A percentile compares a stretch with the other conserved stretches of the same genome.
phyloP scores from a whole-genome alignment of 1,140 invertebrate species.

The Leptonema lineaticorne region DNA sequence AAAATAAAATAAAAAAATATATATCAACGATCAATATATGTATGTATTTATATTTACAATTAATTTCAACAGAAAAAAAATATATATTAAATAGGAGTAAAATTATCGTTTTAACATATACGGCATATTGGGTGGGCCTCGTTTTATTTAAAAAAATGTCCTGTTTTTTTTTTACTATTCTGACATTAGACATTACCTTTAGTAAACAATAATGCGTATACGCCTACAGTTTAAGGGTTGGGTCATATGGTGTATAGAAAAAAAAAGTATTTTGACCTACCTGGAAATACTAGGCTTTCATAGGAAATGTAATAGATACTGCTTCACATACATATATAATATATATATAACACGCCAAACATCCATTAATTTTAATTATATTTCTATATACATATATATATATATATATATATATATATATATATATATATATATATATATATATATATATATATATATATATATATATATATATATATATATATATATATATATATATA shows the following conservation, averaged over 20 bases:
- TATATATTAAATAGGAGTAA: too few species aligned
- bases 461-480: too few species aligned
- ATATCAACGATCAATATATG: too few species aligned
- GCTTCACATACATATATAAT: too few species aligned
- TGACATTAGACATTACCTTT: neutral
- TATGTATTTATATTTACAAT: too few species aligned
- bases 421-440: neutral
- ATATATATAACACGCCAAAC: neutral
- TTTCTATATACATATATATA: neutral
- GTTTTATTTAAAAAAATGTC: neutral
- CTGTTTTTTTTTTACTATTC: neutral
- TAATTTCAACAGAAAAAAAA: too few species aligned
- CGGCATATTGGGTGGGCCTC: neutral
- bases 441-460: neutral
- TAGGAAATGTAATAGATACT: neutral
- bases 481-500: too few species aligned
- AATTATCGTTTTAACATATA: too few species aligned
- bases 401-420: neutral
- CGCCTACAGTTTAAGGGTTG: conserved; percentile 11
- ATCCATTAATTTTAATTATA: neutral
- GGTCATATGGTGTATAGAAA: too few species aligned
- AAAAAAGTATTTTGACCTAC: conserved; percentile 1
- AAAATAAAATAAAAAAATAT: too few species aligned
- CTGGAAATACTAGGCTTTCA: neutral
- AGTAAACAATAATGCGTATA: conserved; percentile 1